Evolutionary conservation across 1,140 invertebrate species (phyloP).

Genomic region (Scaptomyza hsui): DNA sequence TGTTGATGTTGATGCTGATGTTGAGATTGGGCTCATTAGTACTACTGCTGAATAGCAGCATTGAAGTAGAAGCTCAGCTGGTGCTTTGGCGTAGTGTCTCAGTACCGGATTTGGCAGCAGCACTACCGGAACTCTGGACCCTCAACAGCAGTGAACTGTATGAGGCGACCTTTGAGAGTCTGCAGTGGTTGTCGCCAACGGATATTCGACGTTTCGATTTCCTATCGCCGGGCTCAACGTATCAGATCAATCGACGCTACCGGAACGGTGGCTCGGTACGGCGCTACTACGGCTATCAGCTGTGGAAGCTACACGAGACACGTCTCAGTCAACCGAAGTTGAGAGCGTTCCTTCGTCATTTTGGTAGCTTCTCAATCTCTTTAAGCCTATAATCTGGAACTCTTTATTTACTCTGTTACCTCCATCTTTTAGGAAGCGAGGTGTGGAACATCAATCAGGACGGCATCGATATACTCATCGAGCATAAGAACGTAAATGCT

Average conservation of each 20-base stretch:
- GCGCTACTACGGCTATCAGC: conserved; percentile 68
- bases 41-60: not conserved
- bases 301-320: conserved; percentile 77
- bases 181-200: conserved; percentile 73
- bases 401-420: not conserved
- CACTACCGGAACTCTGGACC: conserved; percentile 50
- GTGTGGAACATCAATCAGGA: conserved; percentile 83
- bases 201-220: conserved; percentile 72
- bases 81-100: conserved; percentile 65
- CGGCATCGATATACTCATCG: conserved; percentile 85
- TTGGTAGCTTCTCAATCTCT: conserved; percentile 58
- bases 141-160: conserved; percentile 66
- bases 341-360: conserved; percentile 54
- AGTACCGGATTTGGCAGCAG: conserved; percentile 37
- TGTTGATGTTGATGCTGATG: not conserved
- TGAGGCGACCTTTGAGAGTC: conserved; percentile 68
- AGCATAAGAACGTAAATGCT: conserved; percentile 86
- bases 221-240: conserved; percentile 67
- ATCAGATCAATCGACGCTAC: conserved; percentile 77
- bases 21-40: not conserved
- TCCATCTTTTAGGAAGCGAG: conserved; percentile 63
- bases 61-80: not conserved
- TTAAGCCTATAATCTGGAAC: not conserved
- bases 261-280: conserved; percentile 59
- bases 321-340: conserved; percentile 47